Evolutionary conservation across 2,888 invertebrate species (phyloP).

Genomic region (Acrobasis suavella): DNA sequence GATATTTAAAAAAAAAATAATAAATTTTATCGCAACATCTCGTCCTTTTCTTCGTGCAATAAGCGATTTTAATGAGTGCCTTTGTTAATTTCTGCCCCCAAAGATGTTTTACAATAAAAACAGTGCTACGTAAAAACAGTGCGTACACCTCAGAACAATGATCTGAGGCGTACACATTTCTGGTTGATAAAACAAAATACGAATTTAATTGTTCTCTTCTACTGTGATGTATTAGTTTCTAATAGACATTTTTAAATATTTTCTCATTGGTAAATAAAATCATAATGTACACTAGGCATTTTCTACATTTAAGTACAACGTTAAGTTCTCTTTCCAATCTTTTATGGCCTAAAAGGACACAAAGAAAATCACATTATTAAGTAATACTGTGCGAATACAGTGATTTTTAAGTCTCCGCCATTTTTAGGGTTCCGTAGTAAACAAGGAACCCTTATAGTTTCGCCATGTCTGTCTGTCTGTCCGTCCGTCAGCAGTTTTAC

Average conservation of each 20-base stretch:
- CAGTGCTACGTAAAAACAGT: too few species aligned
- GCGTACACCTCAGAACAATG: too few species aligned
- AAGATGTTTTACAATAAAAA: too few species aligned
- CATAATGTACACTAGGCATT: neutral
- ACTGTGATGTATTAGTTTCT: constrained; percentile 4
- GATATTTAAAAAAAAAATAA: neutral
- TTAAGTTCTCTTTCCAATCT: neutral
- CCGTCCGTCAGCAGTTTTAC: too few species aligned
- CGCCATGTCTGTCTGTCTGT: too few species aligned
- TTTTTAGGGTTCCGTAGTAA: too few species aligned
- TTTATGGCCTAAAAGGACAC: neutral
- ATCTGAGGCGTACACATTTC: too few species aligned
- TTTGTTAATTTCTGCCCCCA: too few species aligned
- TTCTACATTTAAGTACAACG: neutral
- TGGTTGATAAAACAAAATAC: too few species aligned
- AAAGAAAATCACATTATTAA: neutral
- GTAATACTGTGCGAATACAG: neutral
- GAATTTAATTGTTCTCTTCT: neutral
- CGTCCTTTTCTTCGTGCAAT: neutral
- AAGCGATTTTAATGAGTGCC: neutral
- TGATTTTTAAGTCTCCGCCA: neutral
- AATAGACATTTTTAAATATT: neutral
- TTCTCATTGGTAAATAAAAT: neutral
- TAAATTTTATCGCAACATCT: neutral
- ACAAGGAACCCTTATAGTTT: too few species aligned